These are phyloP conservation scores for Tiaroga cobitis DNA, from an alignment of 2,797 vertebrate species.

Conservation along the genomic window DNA sequence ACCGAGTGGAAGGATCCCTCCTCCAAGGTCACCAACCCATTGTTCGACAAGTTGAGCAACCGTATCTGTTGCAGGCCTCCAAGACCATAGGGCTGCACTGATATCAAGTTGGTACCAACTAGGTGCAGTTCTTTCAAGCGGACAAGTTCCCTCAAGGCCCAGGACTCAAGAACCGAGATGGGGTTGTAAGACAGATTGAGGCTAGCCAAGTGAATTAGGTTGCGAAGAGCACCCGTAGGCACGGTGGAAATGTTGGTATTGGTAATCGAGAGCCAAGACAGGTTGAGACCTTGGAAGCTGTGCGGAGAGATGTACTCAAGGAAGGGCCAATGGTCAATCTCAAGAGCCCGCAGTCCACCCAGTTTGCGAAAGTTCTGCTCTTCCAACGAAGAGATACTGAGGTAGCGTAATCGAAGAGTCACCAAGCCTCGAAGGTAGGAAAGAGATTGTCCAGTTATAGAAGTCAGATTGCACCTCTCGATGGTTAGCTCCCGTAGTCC, in stretches of 20 bases:
- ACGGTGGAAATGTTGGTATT: conserved; percentile 94
- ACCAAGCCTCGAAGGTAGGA: conserved; percentile 91
- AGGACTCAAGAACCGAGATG: conserved; percentile 89
- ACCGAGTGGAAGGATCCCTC: conserved; percentile 93
- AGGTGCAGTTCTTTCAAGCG: conserved; percentile 94
- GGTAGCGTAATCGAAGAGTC: conserved; percentile 87
- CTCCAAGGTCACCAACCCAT: conserved; percentile 89
- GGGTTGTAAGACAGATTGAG: conserved; percentile 96
- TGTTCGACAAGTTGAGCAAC: conserved; percentile 93
- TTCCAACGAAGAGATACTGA: conserved; percentile 87
- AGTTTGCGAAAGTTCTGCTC: conserved; percentile 93
- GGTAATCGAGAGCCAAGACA: conserved; percentile 93
- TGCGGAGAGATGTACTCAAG: conserved; percentile 88
- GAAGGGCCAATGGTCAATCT: conserved; percentile 94
- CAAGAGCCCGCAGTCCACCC: conserved; percentile 85
- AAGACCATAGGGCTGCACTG: conserved; percentile 89
- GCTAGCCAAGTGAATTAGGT: conserved; percentile 87
- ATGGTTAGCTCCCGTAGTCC: conserved; percentile 90
- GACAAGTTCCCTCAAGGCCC: conserved; percentile 89
- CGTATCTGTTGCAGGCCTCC: conserved; percentile 91
- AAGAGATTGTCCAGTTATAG: conserved; percentile 90
- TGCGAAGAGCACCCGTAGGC: conserved; percentile 88
- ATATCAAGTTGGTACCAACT: conserved; percentile 84
- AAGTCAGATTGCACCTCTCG: conserved; percentile 94
- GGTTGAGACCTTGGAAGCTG: conserved; percentile 92